Percentiles rank a stretch among this genome's conserved stretches.
Conservation (phyloP, 1,140 invertebrate genomes). For the Wiebesia pumilae region DNA sequence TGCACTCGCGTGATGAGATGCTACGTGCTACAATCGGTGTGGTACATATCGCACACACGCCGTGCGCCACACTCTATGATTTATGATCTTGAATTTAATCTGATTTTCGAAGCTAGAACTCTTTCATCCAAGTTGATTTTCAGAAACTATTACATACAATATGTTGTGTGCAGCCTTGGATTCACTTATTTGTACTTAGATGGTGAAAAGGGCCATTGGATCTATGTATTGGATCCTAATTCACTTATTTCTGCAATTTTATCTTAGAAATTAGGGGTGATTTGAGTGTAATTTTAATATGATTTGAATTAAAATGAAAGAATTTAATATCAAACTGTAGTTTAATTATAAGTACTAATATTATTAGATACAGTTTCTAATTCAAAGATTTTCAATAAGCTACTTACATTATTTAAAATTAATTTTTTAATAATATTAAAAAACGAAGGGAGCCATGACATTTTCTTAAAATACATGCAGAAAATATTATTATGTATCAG, state of each 20-base stretch:
- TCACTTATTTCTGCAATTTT: neutral
- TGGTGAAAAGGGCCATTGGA: neutral
- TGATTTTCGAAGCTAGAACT: slow-evolving; percentile 27
- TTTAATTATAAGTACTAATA: too few relatives aligned
- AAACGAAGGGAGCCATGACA: too few relatives aligned
- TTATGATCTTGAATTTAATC: slow-evolving; percentile 36
- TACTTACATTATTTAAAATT: too few relatives aligned
- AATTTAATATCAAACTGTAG: too few relatives aligned
- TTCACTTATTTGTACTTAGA: neutral
- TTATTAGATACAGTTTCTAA: too few relatives aligned
- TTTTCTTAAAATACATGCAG: too few relatives aligned
- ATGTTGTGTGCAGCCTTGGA: neutral
- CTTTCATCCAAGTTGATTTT: neutral
- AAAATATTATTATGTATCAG: too few relatives aligned
- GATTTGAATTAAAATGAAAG: neutral
- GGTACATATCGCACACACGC: slow-evolving; percentile 5
- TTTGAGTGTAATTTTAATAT: neutral
- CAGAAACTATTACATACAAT: slow-evolving; percentile 24
- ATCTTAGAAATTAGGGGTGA: neutral
- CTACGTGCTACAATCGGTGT: neutral
- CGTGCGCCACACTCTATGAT: slow-evolving; percentile 6
- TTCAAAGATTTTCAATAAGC: too few relatives aligned
- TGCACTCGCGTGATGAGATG: slow-evolving; percentile 38
- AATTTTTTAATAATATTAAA: too few relatives aligned
- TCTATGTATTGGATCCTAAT: neutral